These are phyloP conservation scores for Drosophila recens DNA, from an alignment of 2,888 invertebrate species.

Conservation along the genomic window DNA sequence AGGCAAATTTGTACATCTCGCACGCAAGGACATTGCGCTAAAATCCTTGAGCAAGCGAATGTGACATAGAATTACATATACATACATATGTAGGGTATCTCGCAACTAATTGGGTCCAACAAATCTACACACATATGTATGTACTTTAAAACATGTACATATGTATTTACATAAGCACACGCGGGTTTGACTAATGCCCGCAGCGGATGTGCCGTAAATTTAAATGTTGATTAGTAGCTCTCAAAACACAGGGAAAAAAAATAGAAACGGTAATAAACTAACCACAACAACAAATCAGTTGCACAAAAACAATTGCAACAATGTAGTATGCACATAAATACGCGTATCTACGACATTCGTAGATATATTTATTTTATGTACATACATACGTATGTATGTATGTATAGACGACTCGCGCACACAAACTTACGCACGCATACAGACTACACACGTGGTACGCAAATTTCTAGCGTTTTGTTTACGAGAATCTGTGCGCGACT, in stretches of 20 bases:
- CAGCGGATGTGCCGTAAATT: slow-evolving; percentile 68
- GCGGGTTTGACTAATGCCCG: slow-evolving; percentile 47
- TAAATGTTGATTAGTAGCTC: slow-evolving; percentile 58
- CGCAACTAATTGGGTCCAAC: slow-evolving; percentile 15
- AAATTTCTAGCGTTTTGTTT: slow-evolving; percentile 70
- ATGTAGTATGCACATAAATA: slow-evolving; percentile 8
- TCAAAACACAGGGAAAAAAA: slow-evolving; percentile 34
- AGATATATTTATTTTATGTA: slow-evolving; percentile 2
- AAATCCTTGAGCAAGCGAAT: slow-evolving; percentile 41
- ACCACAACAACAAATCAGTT: slow-evolving; percentile 46
- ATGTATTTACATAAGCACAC: slow-evolving; percentile 19
- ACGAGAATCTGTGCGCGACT: slow-evolving; percentile 66
- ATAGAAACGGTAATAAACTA: slow-evolving; percentile 35
- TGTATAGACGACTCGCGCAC: slow-evolving; percentile 15
- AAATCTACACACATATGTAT: slow-evolving; percentile 12
- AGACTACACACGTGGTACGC: slow-evolving; percentile 72
- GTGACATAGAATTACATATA: neutral
- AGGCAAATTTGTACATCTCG: slow-evolving; percentile 30
- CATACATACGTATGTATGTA: slow-evolving; percentile 1
- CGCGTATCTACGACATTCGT: slow-evolving; percentile 10
- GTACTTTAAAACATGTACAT: neutral
- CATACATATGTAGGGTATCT: neutral
- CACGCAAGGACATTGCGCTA: slow-evolving; percentile 43
- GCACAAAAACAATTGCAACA: slow-evolving; percentile 53
- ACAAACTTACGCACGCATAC: slow-evolving; percentile 23